These are phyloP conservation scores for Aphis gossypii DNA, from an alignment of 1,140 invertebrate species.

Conservation along the genomic window DNA sequence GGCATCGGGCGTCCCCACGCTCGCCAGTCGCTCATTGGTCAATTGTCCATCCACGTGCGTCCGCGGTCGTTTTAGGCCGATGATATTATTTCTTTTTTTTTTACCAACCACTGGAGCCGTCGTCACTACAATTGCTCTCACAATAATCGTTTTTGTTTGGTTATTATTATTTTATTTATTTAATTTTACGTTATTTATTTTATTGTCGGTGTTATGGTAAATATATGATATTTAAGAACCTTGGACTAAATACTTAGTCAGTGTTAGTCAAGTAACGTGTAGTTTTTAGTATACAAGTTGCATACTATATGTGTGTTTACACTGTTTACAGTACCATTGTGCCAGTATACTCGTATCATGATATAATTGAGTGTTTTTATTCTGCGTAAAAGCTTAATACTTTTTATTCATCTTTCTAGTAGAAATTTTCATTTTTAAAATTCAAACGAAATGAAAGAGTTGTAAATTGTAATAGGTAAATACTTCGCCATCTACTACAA, in stretches of 20 bases:
- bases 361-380: neutral
- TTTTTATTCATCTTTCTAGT: neutral
- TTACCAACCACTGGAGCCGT: neutral
- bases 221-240: neutral
- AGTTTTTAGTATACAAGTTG: neutral
- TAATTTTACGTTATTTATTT: neutral
- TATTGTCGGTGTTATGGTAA: neutral
- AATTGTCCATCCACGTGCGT: conserved; percentile 35
- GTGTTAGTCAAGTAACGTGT: neutral
- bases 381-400: neutral
- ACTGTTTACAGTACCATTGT: too few species aligned
- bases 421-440: neutral
- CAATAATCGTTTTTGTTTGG: conserved; percentile 37
- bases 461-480: neutral
- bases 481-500: neutral
- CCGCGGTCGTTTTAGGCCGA: conserved; percentile 31
- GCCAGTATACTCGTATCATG: neutral
- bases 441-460: neutral
- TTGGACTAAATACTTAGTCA: conserved; percentile 45
- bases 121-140: conserved; percentile 17
- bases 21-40: conserved; percentile 25
- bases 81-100: conserved; percentile 20
- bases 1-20: neutral
- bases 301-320: neutral
- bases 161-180: conserved; percentile 34